These are phyloP conservation scores for Sisor rabdophorus DNA, from an alignment of 2,113 vertebrate species.

Conservation along the genomic window DNA sequence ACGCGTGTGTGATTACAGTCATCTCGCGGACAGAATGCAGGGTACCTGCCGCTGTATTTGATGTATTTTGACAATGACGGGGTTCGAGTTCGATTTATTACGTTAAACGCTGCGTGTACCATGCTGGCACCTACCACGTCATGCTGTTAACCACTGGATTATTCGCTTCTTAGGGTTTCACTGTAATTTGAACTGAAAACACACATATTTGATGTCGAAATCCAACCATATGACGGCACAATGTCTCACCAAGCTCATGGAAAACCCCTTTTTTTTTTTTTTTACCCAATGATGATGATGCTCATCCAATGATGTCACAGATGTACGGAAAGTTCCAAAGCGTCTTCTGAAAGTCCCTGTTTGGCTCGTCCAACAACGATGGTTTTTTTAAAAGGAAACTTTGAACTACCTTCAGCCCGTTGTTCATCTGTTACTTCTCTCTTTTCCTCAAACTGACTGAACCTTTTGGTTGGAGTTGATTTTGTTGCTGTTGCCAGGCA, in stretches of 20 bases:
- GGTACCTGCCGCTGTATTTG: background rate
- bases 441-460: slow-evolving; percentile 43
- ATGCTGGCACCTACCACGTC: background rate
- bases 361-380: slow-evolving; percentile 20
- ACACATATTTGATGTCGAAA: background rate
- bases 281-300: background rate
- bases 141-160: background rate
- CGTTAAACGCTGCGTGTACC: background rate
- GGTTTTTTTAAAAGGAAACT: slow-evolving; percentile 40
- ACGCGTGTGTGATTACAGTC: slow-evolving; percentile 47
- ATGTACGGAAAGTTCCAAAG: slow-evolving; percentile 23
- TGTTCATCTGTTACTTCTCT: slow-evolving; percentile 30
- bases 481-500: background rate
- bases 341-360: slow-evolving; percentile 33
- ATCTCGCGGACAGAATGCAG: slow-evolving; percentile 22
- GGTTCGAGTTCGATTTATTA: slow-evolving; percentile 22
- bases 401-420: slow-evolving; percentile 26
- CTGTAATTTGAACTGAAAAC: background rate
- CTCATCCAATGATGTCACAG: slow-evolving; percentile 8
- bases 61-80: slow-evolving; percentile 32
- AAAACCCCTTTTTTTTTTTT: background rate
- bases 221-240: background rate
- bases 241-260: background rate
- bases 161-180: background rate
- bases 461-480: slow-evolving; percentile 45